Evolutionary conservation across 2,888 invertebrate genomes (phyloP).

Genomic region (Dermolepida albohirtum): DNA sequence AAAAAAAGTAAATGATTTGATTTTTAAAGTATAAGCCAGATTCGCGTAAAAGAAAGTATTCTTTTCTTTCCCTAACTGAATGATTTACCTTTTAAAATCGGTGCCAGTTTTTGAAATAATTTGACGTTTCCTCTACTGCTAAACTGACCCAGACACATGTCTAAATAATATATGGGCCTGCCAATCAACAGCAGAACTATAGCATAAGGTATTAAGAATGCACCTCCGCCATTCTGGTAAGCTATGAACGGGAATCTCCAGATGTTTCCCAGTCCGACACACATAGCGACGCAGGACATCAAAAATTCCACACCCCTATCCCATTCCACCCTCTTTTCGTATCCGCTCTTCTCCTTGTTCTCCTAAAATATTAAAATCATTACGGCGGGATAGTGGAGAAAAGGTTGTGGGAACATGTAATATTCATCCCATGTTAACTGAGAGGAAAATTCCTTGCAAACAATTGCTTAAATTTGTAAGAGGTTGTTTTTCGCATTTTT

Average conservation of each 20-base stretch:
- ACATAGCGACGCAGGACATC: constrained; percentile 80
- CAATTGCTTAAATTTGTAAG: too few relatives aligned
- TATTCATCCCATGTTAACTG: too few relatives aligned
- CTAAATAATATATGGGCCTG: constrained; percentile 72
- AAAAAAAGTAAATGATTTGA: too few relatives aligned
- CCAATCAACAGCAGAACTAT: constrained; percentile 75
- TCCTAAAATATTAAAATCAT: constrained; percentile 12
- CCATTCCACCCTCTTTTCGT: constrained; percentile 65
- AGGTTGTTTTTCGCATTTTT: too few relatives aligned
- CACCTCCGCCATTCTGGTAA: constrained; percentile 80
- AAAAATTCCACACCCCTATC: constrained; percentile 76
- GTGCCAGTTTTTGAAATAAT: constrained; percentile 69
- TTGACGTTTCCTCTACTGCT: constrained; percentile 71
- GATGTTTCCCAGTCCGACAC: constrained; percentile 80
- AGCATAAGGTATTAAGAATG: constrained; percentile 80
- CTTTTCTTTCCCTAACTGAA: too few relatives aligned
- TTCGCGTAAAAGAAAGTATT: neutral
- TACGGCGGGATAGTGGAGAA: constrained; percentile 1
- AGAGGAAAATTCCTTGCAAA: too few relatives aligned
- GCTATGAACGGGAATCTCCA: constrained; percentile 76
- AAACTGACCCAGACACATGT: constrained; percentile 74
- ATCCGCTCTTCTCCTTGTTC: neutral
- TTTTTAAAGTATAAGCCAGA: neutral
- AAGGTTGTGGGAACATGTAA: neutral
- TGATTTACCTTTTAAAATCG: constrained; percentile 70